A percentile compares a stretch with the other conserved stretches of the same genome.
These are phyloP conservation scores for Gobionotothen gibberifrons DNA, from an alignment of 2,797 vertebrate genomes.

Conservation along the genomic window DNA sequence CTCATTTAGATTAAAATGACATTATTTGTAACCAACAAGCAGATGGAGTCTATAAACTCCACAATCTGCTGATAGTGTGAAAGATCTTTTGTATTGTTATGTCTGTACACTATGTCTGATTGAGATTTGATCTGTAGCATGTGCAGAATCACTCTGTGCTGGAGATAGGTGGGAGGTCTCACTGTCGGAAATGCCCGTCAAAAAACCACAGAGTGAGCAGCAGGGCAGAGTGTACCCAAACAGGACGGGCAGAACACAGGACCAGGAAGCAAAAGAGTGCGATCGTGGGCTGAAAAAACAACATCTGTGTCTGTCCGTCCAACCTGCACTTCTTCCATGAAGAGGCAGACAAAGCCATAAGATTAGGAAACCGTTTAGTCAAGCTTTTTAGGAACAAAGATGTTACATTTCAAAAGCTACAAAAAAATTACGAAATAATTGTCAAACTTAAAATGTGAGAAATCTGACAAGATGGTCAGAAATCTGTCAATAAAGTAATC, in stretches of 20 bases:
- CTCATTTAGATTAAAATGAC: constrained; percentile 7
- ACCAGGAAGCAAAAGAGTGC: constrained; percentile 48
- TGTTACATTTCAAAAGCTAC: not conserved
- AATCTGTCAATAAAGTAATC: not conserved
- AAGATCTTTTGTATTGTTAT: constrained; percentile 58
- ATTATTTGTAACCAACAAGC: constrained; percentile 9
- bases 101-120: constrained; percentile 55
- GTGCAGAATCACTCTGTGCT: constrained; percentile 42
- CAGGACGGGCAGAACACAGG: constrained; percentile 34
- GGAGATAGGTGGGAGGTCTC: constrained; percentile 50
- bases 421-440: too few species aligned
- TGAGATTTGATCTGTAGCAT: constrained; percentile 51
- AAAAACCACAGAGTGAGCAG: constrained; percentile 59
- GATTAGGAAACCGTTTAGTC: not conserved
- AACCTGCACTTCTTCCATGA: constrained; percentile 54
- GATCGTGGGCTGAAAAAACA: constrained; percentile 55
- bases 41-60: constrained; percentile 7
- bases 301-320: constrained; percentile 35
- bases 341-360: constrained; percentile 5
- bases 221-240: constrained; percentile 59
- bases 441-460: not conserved
- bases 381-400: not conserved
- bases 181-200: constrained; percentile 35
- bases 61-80: not conserved
- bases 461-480: not conserved